These are phyloP conservation scores for Diarsia brunnea DNA, from an alignment of 2,888 invertebrate genomes.

Conservation along the genomic window DNA sequence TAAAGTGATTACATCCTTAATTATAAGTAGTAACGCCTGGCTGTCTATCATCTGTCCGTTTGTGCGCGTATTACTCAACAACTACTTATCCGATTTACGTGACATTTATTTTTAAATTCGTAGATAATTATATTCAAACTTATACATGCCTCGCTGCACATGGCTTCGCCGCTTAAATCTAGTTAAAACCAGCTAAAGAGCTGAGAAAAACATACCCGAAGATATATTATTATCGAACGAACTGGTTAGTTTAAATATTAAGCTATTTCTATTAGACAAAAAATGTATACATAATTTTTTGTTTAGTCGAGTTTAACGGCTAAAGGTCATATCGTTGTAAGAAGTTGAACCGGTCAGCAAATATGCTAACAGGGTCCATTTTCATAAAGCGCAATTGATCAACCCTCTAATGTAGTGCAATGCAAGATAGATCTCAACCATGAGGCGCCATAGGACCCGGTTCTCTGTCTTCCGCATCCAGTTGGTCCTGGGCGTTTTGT, in stretches of 20 bases:
- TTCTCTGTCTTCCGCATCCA: too few relatives aligned
- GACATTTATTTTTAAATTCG: conserved; percentile 23
- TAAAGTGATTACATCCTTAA: conserved; percentile 11
- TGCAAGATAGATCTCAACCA: too few relatives aligned
- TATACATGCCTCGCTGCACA: neutral
- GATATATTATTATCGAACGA: neutral
- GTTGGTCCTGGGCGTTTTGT: too few relatives aligned
- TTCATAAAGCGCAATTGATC: too few relatives aligned
- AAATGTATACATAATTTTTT: too few relatives aligned
- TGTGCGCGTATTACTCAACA: conserved; percentile 5
- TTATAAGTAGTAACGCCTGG: neutral
- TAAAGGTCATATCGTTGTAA: neutral
- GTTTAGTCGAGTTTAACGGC: neutral
- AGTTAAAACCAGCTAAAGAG: conserved; percentile 4
- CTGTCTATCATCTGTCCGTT: conserved; percentile 32
- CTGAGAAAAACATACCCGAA: conserved; percentile 4
- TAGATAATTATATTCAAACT: conserved; percentile 16
- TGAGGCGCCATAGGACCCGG: too few relatives aligned
- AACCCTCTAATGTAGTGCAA: too few relatives aligned
- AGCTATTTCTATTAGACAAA: neutral
- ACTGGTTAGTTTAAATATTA: neutral
- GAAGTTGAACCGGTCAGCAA: neutral
- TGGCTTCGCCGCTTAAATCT: conserved; percentile 9
- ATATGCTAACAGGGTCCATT: neutral
- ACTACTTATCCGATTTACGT: conserved; percentile 36